Base-by-base conservation (phyloP, 1,140 invertebrate species). In the Sitophilus oryzae region DNA sequence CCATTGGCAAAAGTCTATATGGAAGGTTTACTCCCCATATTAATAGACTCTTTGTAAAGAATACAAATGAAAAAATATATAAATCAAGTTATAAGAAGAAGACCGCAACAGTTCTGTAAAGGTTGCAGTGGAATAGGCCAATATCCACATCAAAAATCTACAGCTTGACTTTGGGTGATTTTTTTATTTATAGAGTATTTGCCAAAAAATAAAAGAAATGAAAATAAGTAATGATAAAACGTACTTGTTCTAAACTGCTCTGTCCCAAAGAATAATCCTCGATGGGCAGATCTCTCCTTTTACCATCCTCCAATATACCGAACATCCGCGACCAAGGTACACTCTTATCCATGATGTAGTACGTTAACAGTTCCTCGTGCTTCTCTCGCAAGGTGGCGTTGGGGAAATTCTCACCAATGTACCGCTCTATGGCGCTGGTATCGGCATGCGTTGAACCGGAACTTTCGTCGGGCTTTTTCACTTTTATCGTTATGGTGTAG, bases 231-330 rank as follows among this genome's bases (percentile, higher is more conserved):
- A n/a, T n/a, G n/a, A n/a, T 0, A 35, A 19, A 43, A 20, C 52
- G 58, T 41, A 91, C 86, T 73, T 91, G 88, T 68, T 92, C 89
- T 21, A 92, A 75, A 36, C 85, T 86, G 1, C 88, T 89, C 71
- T 93, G 88, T 44, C 85, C 85, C 14, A 93, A 81, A 5, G 86
- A 87, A 70, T 91, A 92, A 68, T 91, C 88, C 65, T 90, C 88
- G 25, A 91, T 81, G 46, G 80, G 72, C 30, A 83, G 76, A 9
- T 66, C 48, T 11, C 77, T 73, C 2, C 63, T 54, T 14, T 79
- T 76, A 6, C 78, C 79, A 19, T 76, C 73, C 61, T 91, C 88
- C 79, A 91, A 81, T 11, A 82, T 73, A 4, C 82, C 79, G 71
- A 92, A 92, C 47, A 92, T 81, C 44, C 74, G 66, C 23, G 86